These are phyloP conservation scores for Ceratotherium simum DNA, from an alignment of 2,113 vertebrate genomes.

Conservation along the genomic window DNA sequence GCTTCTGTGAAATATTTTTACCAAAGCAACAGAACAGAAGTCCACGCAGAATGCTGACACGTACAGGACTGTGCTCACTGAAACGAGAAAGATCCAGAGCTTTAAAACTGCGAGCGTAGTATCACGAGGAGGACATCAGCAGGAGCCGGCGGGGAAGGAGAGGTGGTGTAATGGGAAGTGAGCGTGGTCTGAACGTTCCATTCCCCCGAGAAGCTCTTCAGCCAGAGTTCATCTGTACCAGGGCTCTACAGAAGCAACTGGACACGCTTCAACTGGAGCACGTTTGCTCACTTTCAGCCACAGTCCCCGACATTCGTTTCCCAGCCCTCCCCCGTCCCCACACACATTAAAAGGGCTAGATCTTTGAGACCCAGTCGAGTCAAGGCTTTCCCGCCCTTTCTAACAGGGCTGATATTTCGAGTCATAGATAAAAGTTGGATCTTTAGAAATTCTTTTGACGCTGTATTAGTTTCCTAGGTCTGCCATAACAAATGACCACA, in stretches of 20 bases:
- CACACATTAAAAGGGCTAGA: neutral
- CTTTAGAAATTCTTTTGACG: neutral
- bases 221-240: no score
- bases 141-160: no score
- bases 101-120: no score
- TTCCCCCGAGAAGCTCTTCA: no score
- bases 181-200: no score
- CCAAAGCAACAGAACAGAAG: neutral
- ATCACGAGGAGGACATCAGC: neutral
- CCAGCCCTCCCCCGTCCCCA: neutral
- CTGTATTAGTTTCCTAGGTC: neutral
- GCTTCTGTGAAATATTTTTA: no score
- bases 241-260: no score
- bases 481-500: neutral
- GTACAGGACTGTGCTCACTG: accelerated
- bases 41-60: no score
- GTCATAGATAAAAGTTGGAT: neutral
- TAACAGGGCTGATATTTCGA: neutral
- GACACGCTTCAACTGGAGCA: no score
- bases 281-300: no score
- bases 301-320: no score
- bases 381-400: neutral
- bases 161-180: neutral
- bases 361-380: no score
- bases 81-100: neutral